Conservation (phyloP, 1,140 invertebrate genomes). For the Atta cephalotes region DNA sequence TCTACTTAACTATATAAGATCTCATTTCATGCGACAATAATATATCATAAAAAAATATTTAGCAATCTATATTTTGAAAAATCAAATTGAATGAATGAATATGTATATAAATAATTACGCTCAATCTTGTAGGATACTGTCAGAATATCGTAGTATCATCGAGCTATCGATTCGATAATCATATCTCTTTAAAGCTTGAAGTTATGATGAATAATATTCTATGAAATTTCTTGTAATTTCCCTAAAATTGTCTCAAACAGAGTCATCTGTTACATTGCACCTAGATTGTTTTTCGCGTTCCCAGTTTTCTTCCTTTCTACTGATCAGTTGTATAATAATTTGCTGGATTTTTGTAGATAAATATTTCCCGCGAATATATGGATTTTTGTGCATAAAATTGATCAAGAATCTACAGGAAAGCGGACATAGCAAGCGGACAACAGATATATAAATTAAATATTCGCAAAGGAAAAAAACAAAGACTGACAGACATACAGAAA, state of each 20-base stretch:
- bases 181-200: background rate
- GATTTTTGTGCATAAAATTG: slow-evolving; percentile 15
- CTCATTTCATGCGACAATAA: slow-evolving; percentile 35
- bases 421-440: slow-evolving; percentile 45
- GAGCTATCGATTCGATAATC: background rate
- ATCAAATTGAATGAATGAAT: slow-evolving; percentile 15
- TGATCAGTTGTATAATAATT: background rate
- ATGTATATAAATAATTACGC: background rate
- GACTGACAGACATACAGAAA: slow-evolving; percentile 81
- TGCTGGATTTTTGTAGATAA: slow-evolving; percentile 1
- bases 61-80: slow-evolving; percentile 19
- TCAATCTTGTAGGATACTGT: slow-evolving; percentile 52
- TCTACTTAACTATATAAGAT: slow-evolving; percentile 43
- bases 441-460: slow-evolving; percentile 32
- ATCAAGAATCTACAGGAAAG: slow-evolving; percentile 53
- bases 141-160: slow-evolving; percentile 1
- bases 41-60: slow-evolving; percentile 12
- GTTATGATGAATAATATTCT: background rate
- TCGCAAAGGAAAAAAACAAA: slow-evolving; percentile 63
- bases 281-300: background rate
- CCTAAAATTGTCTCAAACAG: background rate
- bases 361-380: background rate
- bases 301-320: slow-evolving; percentile 9
- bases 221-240: background rate
- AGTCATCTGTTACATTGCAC: background rate